Base-by-base conservation (phyloP, 2,797 vertebrate species). In the Menidia menidia region DNA sequence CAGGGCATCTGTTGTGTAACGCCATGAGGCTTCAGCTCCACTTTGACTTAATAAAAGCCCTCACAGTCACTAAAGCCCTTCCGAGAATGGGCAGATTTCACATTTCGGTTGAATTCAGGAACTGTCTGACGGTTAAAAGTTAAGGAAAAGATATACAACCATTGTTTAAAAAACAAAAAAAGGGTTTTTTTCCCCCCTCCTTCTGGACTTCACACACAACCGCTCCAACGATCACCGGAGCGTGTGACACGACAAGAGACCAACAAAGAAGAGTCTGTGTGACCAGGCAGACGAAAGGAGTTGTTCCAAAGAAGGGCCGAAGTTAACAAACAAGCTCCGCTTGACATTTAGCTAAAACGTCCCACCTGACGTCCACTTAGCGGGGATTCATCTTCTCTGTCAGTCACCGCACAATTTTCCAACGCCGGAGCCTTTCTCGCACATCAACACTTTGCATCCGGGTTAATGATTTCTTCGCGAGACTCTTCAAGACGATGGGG, bases 391-490 rank as follows among this genome's bases (percentile, higher is more conserved):
- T 72, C 71, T 81, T 60, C 56, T n/a, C 41, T n/a, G 41, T 71
- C 42, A 65, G 51, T 81, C 47, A 18, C 18, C n/a, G 12, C 47
- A 16, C 56, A 52, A 25, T 59, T 68, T 68, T 61, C 77, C 59
- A 35, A 43, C 45, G 19, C 43, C 69, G 58, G 48, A 63, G 63
- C 51, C 77, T 87, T 25, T 71, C 73, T 68, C 82, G 80, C 85
- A 69, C 65, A 72, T 87, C 86, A 87, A 73, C 88, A 78, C 79
- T 64, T 83, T 69, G 1, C 78, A 75, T 85, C 77, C 74, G 74
- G 88, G 83, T 81, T 85, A 77, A 88, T 84, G 53, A 81, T 88
- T 92, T 89, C 76, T 89, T 81, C 2, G 3, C 7, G 66, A 87
- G 84, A 83, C 86, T 80, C 84, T 87, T 92, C 77, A 83, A 89